Evolutionary conservation across 2,888 invertebrate species (phyloP).

Genomic region (Coremacera marginata): DNA sequence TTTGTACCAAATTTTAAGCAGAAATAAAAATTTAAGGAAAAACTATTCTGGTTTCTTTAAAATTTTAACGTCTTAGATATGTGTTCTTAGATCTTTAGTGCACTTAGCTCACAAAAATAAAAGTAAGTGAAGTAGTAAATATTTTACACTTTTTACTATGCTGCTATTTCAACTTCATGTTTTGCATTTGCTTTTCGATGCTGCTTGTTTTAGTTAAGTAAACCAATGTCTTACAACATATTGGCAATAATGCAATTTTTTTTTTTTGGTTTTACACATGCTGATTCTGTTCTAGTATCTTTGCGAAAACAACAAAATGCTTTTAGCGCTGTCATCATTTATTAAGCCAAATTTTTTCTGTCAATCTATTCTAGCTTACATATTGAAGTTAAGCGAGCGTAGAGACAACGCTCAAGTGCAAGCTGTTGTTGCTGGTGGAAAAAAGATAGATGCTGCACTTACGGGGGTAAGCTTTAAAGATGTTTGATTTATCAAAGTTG

Average conservation of each 20-base stretch:
- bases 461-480: too few relatives aligned
- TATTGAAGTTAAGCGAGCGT: background rate
- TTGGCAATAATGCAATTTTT: background rate
- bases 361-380: background rate
- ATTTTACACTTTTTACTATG: too few relatives aligned
- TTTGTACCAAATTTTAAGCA: too few relatives aligned
- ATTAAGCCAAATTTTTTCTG: slow-evolving; percentile 42
- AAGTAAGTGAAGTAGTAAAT: too few relatives aligned
- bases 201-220: slow-evolving; percentile 9
- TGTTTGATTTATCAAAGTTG: too few relatives aligned
- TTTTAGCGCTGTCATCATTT: slow-evolving; percentile 53
- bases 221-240: slow-evolving; percentile 34
- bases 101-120: too few relatives aligned
- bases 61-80: too few relatives aligned
- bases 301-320: slow-evolving; percentile 50
- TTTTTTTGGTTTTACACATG: background rate
- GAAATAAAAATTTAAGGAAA: too few relatives aligned
- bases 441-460: too few relatives aligned
- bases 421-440: background rate
- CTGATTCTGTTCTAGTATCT: slow-evolving; percentile 44
- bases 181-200: slow-evolving; percentile 26
- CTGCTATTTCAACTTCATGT: too few relatives aligned
- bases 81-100: too few relatives aligned
- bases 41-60: too few relatives aligned
- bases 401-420: background rate